Evolutionary conservation across 2,888 invertebrate species (phyloP).

Genomic region (Chrysotoxum bicinctum): DNA sequence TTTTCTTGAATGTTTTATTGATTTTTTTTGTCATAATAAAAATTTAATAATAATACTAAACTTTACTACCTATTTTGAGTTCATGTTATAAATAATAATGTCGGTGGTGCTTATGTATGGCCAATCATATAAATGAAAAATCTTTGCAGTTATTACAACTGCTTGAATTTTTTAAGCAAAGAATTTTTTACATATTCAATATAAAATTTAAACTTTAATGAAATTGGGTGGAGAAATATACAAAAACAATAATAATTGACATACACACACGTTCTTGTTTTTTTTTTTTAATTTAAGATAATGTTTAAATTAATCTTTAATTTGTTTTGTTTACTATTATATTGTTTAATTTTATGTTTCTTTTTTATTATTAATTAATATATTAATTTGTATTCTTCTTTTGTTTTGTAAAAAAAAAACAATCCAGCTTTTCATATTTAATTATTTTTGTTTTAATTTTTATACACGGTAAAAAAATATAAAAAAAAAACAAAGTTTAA

Average conservation of each 20-base stretch:
- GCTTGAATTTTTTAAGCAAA: not conserved
- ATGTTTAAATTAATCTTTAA: conserved; percentile 56
- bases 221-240: conserved; percentile 82
- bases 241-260: conserved; percentile 64
- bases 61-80: conserved; percentile 75
- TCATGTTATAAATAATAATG: conserved; percentile 64
- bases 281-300: conserved; percentile 59
- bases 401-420: conserved; percentile 51
- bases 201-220: conserved; percentile 52
- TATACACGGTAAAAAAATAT: conserved; percentile 19
- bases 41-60: not conserved
- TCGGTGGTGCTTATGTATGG: conserved; percentile 72
- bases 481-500: conserved; percentile 31
- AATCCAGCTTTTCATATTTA: conserved; percentile 45
- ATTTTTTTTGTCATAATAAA: conserved; percentile 23
- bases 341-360: conserved; percentile 64
- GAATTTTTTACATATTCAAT: conserved; percentile 20
- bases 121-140: conserved; percentile 52
- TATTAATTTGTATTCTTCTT: conserved; percentile 36
- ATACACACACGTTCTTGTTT: conserved; percentile 54
- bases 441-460: conserved; percentile 6
- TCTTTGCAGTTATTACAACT: conserved; percentile 13
- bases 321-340: conserved; percentile 53
- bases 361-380: conserved; percentile 17
- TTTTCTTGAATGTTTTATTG: conserved; percentile 25